Evolutionary conservation across 2,888 invertebrate genomes (phyloP).

Genomic region (Lithophane ornitopus): DNA sequence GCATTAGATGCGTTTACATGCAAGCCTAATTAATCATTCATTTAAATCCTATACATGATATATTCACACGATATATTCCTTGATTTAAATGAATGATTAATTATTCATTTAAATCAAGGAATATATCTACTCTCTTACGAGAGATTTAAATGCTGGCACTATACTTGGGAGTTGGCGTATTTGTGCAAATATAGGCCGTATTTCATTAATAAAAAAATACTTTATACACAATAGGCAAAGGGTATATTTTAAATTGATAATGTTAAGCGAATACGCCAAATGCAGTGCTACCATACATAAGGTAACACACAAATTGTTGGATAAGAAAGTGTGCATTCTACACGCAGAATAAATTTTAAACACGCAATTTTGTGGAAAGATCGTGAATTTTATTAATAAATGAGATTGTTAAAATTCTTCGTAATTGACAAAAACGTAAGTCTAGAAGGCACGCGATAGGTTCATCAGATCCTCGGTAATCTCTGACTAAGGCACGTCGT

Average conservation of each 20-base stretch:
- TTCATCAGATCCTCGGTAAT: constrained; percentile 85
- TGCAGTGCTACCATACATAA: neutral
- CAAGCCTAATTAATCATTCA: neutral
- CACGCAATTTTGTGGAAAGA: neutral
- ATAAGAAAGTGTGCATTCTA: neutral
- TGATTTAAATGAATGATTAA: no score
- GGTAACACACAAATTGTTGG: neutral
- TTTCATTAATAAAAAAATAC: neutral
- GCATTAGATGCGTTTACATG: neutral
- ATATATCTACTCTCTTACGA: no score
- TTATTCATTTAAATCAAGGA: neutral
- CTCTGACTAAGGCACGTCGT: constrained; percentile 85
- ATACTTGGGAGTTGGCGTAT: neutral
- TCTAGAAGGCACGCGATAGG: constrained; percentile 80
- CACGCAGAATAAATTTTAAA: neutral
- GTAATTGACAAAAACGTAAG: constrained; percentile 61
- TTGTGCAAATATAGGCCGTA: neutral
- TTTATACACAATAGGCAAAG: neutral
- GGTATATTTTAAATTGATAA: neutral
- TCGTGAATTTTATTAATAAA: neutral
- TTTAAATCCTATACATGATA: no score
- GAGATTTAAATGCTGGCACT: neutral
- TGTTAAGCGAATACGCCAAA: neutral
- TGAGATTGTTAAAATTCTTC: constrained; percentile 45
- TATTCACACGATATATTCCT: no score